Evolutionary conservation across 2,113 vertebrate species (phyloP).

Genomic region (Oreotrochilus melanogaster): DNA sequence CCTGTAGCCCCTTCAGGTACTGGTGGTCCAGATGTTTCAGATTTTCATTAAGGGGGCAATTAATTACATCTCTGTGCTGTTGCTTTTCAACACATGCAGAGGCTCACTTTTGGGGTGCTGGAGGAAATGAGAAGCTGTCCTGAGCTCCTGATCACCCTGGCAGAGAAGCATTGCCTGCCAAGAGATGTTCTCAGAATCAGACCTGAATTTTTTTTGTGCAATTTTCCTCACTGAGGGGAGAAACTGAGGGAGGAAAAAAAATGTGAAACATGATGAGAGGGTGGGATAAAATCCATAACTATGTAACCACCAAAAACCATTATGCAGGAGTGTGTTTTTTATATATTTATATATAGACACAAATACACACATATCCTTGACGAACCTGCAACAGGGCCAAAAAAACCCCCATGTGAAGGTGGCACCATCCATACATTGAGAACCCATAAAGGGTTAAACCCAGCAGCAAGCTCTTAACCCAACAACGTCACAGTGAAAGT

Average conservation of each 20-base stretch:
- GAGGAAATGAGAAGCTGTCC: not conserved
- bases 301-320: rapidly evolving
- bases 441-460: not conserved
- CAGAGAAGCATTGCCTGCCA: rapidly evolving
- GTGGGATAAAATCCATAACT: not conserved
- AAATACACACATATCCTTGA: too few relatives aligned
- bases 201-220: not conserved
- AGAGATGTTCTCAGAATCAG: not conserved
- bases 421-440: not conserved
- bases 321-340: not conserved
- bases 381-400: not conserved
- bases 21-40: not conserved
- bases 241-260: not conserved
- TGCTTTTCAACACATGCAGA: not conserved
- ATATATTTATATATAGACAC: too few relatives aligned
- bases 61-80: not conserved
- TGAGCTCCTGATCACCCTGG: not conserved
- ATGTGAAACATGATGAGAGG: not conserved
- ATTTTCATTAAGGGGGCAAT: not conserved
- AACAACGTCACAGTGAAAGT: not conserved
- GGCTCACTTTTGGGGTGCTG: not conserved
- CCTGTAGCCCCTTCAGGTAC: too few relatives aligned
- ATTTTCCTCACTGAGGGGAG: not conserved
- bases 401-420: rapidly evolving
- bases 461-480: not conserved